Evolutionary conservation across 2,113 vertebrate genomes (phyloP).

Genomic region (Malurus alboscapulatus): DNA sequence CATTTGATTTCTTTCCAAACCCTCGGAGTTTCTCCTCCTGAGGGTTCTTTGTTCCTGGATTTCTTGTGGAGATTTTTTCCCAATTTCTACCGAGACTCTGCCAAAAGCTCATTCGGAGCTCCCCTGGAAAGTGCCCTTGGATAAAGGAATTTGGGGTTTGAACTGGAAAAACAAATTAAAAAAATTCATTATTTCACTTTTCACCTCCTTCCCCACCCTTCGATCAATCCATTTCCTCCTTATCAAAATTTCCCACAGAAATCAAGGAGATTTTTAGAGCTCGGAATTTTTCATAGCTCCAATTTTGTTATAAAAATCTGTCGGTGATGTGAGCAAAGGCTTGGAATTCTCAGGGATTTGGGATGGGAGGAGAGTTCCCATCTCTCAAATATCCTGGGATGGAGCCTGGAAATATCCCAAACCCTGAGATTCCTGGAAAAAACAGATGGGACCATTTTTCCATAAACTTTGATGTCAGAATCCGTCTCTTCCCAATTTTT

Average conservation of each 20-base stretch:
- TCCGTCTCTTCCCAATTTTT: not conserved
- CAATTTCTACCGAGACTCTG: not conserved
- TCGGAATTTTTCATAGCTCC: not conserved
- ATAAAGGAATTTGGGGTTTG: not conserved
- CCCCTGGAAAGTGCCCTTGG: not conserved
- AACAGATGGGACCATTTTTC: not conserved
- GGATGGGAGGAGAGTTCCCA: accelerated
- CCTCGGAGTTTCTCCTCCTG: not conserved
- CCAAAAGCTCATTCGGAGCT: not conserved
- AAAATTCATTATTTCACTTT: not conserved
- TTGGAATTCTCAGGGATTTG: not conserved
- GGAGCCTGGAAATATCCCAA: accelerated
- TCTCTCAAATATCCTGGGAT: not conserved
- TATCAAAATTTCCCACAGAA: not conserved
- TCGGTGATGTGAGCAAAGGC: accelerated
- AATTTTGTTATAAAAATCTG: no score
- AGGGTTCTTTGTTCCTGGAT: not conserved
- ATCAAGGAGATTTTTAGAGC: not conserved
- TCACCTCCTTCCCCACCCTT: not conserved
- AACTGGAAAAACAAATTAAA: not conserved
- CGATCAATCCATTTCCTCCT: not conserved
- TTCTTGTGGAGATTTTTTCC: not conserved
- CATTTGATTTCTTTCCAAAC: not conserved
- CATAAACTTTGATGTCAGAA: not conserved
- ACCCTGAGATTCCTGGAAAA: not conserved